Evolutionary conservation across 2,888 invertebrate species (phyloP).

Genomic region (Harpalus rubripes): DNA sequence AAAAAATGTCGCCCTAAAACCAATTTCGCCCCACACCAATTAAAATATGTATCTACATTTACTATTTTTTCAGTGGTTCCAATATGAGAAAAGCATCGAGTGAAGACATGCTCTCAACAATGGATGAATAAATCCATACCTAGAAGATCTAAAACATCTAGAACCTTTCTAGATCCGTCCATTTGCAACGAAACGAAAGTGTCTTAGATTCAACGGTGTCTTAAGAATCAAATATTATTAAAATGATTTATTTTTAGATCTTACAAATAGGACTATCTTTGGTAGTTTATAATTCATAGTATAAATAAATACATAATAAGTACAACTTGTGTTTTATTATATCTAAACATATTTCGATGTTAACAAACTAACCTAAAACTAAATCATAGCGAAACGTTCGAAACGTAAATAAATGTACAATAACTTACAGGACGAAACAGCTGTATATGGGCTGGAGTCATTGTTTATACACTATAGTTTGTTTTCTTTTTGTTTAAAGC

Average conservation of each 20-base stretch:
- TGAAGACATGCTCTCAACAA: constrained; percentile 62
- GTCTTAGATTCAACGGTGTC: constrained; percentile 40
- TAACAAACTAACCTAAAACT: constrained; percentile 4
- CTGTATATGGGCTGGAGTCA: constrained; percentile 42
- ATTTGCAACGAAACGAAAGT: constrained; percentile 13
- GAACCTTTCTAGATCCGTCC: constrained; percentile 14
- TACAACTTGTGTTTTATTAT: constrained; percentile 15
- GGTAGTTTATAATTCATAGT: constrained; percentile 46
- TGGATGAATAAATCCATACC: constrained; percentile 33
- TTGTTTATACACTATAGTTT: not conserved
- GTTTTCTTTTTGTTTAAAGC: not conserved
- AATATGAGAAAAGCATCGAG: constrained; percentile 59
- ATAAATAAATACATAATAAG: constrained; percentile 53
- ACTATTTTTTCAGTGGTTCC: constrained; percentile 29
- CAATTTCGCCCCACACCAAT: too few species aligned
- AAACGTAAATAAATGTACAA: constrained; percentile 3
- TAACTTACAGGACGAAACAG: constrained; percentile 36
- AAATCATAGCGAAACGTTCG: not conserved
- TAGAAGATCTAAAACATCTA: constrained; percentile 11
- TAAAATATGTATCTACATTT: too few species aligned
- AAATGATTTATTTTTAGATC: constrained; percentile 60
- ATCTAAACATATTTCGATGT: constrained; percentile 22
- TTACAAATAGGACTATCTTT: constrained; percentile 62
- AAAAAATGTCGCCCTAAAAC: too few species aligned
- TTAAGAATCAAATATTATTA: constrained; percentile 25